Evolutionary conservation across 2,888 invertebrate species (phyloP), one percentile per base, ranked within the genome.

Genomic region (Schizaphis graminum): DNA sequence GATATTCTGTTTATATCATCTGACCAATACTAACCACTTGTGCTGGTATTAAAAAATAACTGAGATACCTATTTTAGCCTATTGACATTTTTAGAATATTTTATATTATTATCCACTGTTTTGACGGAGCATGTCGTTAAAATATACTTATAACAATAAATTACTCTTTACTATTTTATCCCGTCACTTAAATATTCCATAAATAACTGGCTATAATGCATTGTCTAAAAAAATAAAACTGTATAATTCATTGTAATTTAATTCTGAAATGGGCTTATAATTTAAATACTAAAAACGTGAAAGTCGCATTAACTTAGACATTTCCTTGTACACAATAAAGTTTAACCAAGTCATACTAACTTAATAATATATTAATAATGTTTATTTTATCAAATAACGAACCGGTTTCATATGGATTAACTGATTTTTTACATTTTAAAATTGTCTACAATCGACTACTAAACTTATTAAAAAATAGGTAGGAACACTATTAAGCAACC

Each of bases 201-300:
- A 77, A 77, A 77, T 35, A 77, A 77, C 77, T 77, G 35, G 21
- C 35, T 77, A 77, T 77, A 35, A 21, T 35, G 35, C 21, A 21
- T 35, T 77, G 35, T 77, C 35, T 7, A 35, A 77, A 77, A 77
- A 77, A 67, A 53, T 53, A 77, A 77, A 35, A 35, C 77, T 35
- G 8, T 77, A 77, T 77, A 77, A 77, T 77, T 77, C 77, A 77
- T 77, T 77, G 35, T 77, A 77, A 77, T 77, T 77, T 77, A 21
- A 77, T 77, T 77, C 77, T 0, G 35, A 77, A 77, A 77, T 77
- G 77, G 35, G 21, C 35, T 77, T 77, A 35, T 77, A 77, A 77
- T 77, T 77, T 77, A 16, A 77, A 77, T 77, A 77, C 35, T 77
- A 35, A 21, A 61, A 35, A 77, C 77, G 77, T 8, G 7, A 35